A percentile compares a stretch with the other conserved stretches of the same genome.
These are phyloP conservation scores for Muscicapa comitata DNA, from an alignment of 2,797 vertebrate species.

Conservation along the genomic window DNA sequence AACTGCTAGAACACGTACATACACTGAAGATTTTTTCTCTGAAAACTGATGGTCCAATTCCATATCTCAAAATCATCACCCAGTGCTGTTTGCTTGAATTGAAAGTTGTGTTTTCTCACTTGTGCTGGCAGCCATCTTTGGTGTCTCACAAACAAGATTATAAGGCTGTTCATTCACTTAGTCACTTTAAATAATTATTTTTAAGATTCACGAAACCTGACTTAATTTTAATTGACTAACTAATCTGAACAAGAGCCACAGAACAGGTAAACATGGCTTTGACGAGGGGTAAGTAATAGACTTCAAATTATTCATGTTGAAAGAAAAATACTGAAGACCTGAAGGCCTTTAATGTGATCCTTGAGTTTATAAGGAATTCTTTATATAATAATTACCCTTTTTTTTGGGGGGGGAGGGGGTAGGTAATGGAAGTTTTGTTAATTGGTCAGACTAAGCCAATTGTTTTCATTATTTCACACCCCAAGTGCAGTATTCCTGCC, in stretches of 20 bases:
- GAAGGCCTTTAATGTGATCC: neutral
- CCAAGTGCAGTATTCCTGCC: neutral
- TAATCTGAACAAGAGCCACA: neutral
- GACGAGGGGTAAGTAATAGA: neutral
- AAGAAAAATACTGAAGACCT: neutral
- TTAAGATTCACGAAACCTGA: neutral
- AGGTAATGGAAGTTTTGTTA: neutral
- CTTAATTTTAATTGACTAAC: neutral
- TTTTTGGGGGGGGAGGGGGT: too few relatives aligned
- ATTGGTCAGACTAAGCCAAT: neutral
- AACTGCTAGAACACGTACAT: neutral
- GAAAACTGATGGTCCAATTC: neutral
- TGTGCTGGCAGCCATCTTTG: neutral
- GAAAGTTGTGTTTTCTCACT: neutral
- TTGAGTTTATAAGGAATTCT: neutral
- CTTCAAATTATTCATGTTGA: neutral
- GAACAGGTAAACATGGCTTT: neutral
- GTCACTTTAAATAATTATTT: neutral
- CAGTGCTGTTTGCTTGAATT: neutral
- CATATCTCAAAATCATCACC: neutral
- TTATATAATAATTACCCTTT: neutral
- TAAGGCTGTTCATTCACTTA: neutral
- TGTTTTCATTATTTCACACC: neutral
- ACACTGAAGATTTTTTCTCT: neutral
- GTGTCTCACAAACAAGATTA: neutral